Base-by-base conservation (phyloP, 2,797 vertebrate genomes). In the Hybognathus amarus region DNA sequence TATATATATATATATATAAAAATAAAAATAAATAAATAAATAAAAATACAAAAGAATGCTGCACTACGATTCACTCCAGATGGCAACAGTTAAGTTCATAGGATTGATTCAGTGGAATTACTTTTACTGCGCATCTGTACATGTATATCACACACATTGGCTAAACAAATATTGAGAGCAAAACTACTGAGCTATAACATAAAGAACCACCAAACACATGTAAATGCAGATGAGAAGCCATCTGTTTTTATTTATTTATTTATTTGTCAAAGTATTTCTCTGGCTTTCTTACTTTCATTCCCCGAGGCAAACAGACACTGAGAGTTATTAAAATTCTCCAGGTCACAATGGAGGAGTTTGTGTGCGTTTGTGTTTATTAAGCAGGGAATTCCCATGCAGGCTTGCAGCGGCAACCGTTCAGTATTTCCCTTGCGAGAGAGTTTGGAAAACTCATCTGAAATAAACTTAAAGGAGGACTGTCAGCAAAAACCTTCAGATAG, bases 361-460 rank as follows among this genome's bases (percentile, higher is more conserved):
- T 4, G 4, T 9, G 8, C 10, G 3, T 40, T 24, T 64, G 74
- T 74, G 40, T 64, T 82, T 82, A 82, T 74, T 52, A 82, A 38
- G 30, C 42, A 75, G 69, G 69, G 80, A 82, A 64, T 82, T 74
- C 70, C 80, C 80, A 82, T 36, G 54, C 30, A 75, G 13, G 52
- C 22, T 54, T 10, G 36, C 50, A 68, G 36, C 10, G 1, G 45
- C 24, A 73, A 82, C 6, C n/a, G 0, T 27, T 54, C 7, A 20
- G 67, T 61, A 82, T 64, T 64, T 82, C 70, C 80, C 69, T 66
- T 38, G 70, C 6, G 33, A 74, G 80, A 20, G 56, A 75, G 40
- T 82, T 73, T 27, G 54, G 36, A 63, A 82, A 75, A 52, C 42
- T 81, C 40, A 74, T 63, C 56, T 81, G 78, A 70, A 80, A 80